Percentiles rank a stretch among this genome's conserved stretches.
These are phyloP conservation scores for Smutsia gigantea DNA, from an alignment of 2,797 vertebrate species.

Conservation along the genomic window DNA sequence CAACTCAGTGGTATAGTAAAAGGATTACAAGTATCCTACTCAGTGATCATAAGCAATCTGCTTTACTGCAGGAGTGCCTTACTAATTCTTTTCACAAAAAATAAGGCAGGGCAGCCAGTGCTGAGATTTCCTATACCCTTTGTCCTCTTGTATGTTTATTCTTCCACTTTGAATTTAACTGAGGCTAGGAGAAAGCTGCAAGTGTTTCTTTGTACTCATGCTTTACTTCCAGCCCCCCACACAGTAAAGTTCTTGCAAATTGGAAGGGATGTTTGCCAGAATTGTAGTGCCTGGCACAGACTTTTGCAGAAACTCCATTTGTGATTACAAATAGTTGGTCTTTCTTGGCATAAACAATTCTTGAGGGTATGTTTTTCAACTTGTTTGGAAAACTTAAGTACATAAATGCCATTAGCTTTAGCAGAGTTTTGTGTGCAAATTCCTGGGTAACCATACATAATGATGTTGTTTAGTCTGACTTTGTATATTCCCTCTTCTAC, in stretches of 20 bases:
- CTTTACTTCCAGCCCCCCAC: slow-evolving; percentile 52
- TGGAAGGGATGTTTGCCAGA: slow-evolving; percentile 59
- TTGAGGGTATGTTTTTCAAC: slow-evolving; percentile 73
- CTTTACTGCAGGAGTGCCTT: neutral
- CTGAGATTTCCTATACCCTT: slow-evolving; percentile 40
- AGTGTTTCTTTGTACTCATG: slow-evolving; percentile 49
- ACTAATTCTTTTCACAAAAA: slow-evolving; percentile 61
- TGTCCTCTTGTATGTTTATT: slow-evolving; percentile 23
- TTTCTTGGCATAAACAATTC: slow-evolving; percentile 67
- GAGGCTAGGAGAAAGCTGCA: slow-evolving; percentile 27
- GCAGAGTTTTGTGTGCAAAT: slow-evolving; percentile 55
- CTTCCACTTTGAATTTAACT: slow-evolving; percentile 60
- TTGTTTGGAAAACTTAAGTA: slow-evolving; percentile 74
- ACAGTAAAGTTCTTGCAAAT: slow-evolving; percentile 67
- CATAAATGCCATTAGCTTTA: slow-evolving; percentile 54
- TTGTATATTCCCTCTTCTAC: neutral
- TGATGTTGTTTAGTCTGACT: neutral
- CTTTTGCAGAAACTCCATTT: slow-evolving; percentile 64
- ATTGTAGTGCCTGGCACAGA: slow-evolving; percentile 61
- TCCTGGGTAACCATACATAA: slow-evolving; percentile 47
- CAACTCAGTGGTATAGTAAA: slow-evolving; percentile 62
- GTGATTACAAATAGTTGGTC: slow-evolving; percentile 72
- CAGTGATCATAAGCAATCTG: slow-evolving; percentile 8
- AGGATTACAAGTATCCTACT: slow-evolving; percentile 52
- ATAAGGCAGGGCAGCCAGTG: slow-evolving; percentile 26